Conservation (phyloP, 2,113 vertebrate species). For the Leptodactylus fuscus region DNA sequence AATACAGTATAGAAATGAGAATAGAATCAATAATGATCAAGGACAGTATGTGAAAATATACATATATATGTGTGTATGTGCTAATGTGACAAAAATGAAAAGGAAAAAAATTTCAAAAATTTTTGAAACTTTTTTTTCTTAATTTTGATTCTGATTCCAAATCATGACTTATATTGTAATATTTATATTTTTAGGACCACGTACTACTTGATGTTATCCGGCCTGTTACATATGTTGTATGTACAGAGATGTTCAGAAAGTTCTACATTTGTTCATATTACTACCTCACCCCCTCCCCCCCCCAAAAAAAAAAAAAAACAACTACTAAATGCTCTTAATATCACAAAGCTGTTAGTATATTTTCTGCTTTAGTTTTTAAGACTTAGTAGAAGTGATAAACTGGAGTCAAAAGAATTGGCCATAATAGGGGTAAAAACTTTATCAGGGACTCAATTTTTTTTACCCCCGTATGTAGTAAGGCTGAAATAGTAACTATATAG, state of each 20-base stretch:
- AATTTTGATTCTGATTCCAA: not conserved
- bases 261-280: not conserved
- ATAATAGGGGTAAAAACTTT: not conserved
- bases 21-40: too few species aligned
- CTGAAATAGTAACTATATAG: not conserved
- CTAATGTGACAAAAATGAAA: too few species aligned
- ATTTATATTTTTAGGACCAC: not conserved
- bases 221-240: not conserved
- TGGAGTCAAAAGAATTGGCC: not conserved
- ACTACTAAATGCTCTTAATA: too few species aligned
- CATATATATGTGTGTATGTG: too few species aligned
- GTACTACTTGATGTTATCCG: not conserved
- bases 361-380: not conserved
- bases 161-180: not conserved
- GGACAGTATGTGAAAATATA: too few species aligned
- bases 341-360: too few species aligned
- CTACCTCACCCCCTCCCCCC: too few species aligned
- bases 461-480: too few species aligned
- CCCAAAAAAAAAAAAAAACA: not conserved
- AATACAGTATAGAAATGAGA: not conserved
- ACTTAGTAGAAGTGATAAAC: not conserved
- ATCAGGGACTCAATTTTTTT: not conserved
- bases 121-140: too few species aligned
- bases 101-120: not conserved
- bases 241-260: not conserved